Conservation (phyloP, 2,113 vertebrate genomes). For the Otus sunia region DNA sequence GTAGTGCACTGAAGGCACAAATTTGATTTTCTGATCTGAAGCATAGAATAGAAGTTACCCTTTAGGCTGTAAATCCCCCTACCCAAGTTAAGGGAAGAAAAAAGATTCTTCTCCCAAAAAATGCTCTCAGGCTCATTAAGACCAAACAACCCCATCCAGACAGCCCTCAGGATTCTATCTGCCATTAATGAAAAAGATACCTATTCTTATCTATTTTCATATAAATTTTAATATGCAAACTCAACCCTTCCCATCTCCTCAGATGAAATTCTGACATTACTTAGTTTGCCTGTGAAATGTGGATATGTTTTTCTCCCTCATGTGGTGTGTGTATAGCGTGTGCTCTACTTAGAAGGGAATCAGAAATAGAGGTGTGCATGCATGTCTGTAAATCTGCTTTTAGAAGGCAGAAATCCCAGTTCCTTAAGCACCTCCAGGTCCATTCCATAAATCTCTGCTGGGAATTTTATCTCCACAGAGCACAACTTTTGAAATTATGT, state of each 20-base stretch:
- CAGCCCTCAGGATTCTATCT: neutral
- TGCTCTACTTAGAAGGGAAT: neutral
- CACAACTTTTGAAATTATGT: neutral
- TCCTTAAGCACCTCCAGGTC: neutral
- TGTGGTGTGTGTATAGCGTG: rapidly evolving
- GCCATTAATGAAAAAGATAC: neutral
- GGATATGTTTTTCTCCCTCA: neutral
- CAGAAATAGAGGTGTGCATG: neutral
- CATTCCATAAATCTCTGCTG: neutral
- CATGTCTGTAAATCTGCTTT: neutral
- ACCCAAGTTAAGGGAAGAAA: neutral
- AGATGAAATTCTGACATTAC: neutral
- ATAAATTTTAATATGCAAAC: neutral
- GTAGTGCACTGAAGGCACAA: neutral
- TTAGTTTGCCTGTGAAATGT: neutral
- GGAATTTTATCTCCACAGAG: neutral
- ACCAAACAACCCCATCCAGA: neutral
- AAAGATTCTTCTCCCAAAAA: rapidly evolving
- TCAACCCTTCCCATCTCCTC: neutral
- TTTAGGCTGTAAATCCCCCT: neutral
- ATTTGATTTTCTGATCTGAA: neutral
- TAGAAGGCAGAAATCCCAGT: neutral
- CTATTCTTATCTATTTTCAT: neutral
- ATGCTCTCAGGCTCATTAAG: neutral
- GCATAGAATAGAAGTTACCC: neutral